phyloP scores from a whole-genome alignment of 1,140 invertebrate species.

The Sitophilus oryzae region DNA sequence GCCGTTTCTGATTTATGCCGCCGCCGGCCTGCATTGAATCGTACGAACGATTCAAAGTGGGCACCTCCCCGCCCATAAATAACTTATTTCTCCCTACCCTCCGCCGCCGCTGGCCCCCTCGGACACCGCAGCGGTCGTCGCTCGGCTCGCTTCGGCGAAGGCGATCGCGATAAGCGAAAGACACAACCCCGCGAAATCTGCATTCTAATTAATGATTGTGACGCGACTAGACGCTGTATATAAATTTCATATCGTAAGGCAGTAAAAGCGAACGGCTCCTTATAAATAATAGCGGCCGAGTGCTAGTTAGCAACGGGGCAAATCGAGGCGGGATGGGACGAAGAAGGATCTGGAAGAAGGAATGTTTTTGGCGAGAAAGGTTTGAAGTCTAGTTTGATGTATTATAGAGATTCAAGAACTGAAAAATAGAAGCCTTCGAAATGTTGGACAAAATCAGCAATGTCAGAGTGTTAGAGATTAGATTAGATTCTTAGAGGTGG shows the following conservation, averaged over 20 bases:
- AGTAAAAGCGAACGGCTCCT: constrained; percentile 20
- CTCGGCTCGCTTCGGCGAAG: too few species aligned
- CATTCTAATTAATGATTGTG: constrained; percentile 30
- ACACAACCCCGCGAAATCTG: constrained; percentile 23
- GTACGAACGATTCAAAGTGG: constrained; percentile 24
- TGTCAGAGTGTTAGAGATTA: too few species aligned
- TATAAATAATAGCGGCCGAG: constrained; percentile 21
- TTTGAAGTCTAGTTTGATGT: too few species aligned
- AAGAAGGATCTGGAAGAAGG: too few species aligned
- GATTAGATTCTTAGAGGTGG: too few species aligned
- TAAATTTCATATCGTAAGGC: constrained; percentile 25
- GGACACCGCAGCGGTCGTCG: too few species aligned
- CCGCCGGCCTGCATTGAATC: constrained; percentile 25
- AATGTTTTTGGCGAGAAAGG: too few species aligned
- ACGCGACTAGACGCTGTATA: constrained; percentile 23
- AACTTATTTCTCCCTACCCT: constrained; percentile 25
- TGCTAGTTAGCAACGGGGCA: neutral
- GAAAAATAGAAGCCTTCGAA: too few species aligned
- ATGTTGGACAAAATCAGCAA: too few species aligned
- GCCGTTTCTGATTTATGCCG: constrained; percentile 26
- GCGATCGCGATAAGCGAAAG: constrained; percentile 25
- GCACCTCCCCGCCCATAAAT: constrained; percentile 26
- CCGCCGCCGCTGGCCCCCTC: too few species aligned
- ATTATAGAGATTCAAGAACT: too few species aligned
- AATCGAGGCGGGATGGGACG: too few species aligned